These are phyloP conservation scores for Leptoclinus maculatus DNA, from an alignment of 2,797 vertebrate species.

Conservation along the genomic window DNA sequence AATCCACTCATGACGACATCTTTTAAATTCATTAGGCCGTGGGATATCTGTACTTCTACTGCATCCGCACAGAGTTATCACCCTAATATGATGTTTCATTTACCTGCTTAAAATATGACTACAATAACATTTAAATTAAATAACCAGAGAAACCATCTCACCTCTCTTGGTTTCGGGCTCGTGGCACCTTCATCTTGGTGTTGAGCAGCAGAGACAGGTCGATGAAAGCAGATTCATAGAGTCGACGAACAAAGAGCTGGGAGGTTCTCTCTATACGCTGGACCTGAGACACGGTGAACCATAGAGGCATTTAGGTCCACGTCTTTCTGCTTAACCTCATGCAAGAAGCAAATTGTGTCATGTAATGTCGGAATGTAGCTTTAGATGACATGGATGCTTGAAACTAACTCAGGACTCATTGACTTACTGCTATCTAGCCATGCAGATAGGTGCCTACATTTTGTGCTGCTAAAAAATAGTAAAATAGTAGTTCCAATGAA, in stretches of 20 bases:
- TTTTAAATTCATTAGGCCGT: neutral
- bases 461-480: neutral
- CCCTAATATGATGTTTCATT: too few relatives aligned
- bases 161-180: constrained; percentile 78
- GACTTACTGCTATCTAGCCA: too few relatives aligned
- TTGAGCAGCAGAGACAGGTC: constrained; percentile 87
- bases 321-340: neutral
- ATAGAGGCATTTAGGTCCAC: constrained; percentile 10
- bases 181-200: constrained; percentile 84
- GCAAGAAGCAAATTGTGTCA: neutral
- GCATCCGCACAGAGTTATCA: neutral
- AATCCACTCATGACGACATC: neutral
- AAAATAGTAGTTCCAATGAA: neutral
- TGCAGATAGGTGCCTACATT: neutral
- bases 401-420: neutral
- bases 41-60: neutral
- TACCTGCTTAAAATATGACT: neutral
- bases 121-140: neutral
- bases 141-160: constrained; percentile 43
- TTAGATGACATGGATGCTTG: neutral
- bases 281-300: constrained; percentile 53
- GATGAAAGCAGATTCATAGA: constrained; percentile 88
- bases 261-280: constrained; percentile 87
- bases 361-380: neutral
- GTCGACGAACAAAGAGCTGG: constrained; percentile 86